Conservation (phyloP, 2,888 invertebrate species). For the Tetranychus piercei region DNA sequence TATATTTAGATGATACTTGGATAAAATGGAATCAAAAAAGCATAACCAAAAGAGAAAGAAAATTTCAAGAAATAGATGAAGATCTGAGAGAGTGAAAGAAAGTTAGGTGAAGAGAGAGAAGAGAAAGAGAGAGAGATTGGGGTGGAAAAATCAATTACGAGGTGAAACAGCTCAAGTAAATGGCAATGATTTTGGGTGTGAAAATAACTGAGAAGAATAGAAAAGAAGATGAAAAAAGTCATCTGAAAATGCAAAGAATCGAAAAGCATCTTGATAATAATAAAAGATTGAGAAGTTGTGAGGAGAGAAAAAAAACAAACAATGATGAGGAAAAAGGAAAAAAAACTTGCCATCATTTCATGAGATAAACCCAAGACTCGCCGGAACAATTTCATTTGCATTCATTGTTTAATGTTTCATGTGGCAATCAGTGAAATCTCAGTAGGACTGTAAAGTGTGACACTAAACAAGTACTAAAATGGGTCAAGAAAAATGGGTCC, state of each 20-base stretch:
- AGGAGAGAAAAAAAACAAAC: too few relatives aligned
- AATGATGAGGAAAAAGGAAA: too few relatives aligned
- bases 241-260: background rate
- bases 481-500: too few relatives aligned
- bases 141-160: background rate
- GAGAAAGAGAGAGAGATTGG: background rate
- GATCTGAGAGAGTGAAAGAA: background rate
- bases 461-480: too few relatives aligned
- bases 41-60: background rate
- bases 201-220: background rate
- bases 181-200: background rate
- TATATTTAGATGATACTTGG: background rate
- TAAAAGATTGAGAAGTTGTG: background rate
- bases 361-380: too few relatives aligned
- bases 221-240: background rate
- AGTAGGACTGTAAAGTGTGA: too few relatives aligned
- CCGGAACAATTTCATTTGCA: too few relatives aligned
- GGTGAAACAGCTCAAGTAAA: background rate
- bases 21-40: background rate
- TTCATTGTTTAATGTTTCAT: too few relatives aligned
- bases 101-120: background rate
- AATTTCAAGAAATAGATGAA: background rate
- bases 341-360: too few relatives aligned
- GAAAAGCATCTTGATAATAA: background rate
- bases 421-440: too few relatives aligned